Percentiles rank a stretch among this genome's conserved stretches.
Conservation (phyloP, 1,140 invertebrate species). For the Colletes latitarsis region DNA sequence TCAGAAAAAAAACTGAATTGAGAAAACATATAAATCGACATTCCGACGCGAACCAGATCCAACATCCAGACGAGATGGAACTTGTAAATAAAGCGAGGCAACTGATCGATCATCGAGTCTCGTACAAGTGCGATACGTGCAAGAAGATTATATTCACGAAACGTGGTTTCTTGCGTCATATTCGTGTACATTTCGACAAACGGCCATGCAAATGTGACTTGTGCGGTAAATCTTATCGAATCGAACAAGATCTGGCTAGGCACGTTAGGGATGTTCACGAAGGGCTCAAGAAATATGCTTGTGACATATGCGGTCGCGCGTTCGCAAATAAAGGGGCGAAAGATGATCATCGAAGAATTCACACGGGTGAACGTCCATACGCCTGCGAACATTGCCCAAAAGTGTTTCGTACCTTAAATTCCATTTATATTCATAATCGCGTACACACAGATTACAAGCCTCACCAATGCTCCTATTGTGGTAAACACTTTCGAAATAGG, state of each 20-base stretch:
- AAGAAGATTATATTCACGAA: slow-evolving; percentile 60
- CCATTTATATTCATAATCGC: slow-evolving; percentile 82
- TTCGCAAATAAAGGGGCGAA: slow-evolving; percentile 82
- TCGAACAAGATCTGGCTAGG: slow-evolving; percentile 51
- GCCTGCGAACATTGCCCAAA: slow-evolving; percentile 85
- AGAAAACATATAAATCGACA: slow-evolving; percentile 33
- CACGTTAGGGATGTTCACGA: slow-evolving; percentile 60
- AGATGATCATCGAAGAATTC: slow-evolving; percentile 85
- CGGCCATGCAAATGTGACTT: slow-evolving; percentile 52
- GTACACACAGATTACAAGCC: slow-evolving; percentile 81
- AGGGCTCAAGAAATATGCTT: slow-evolving; percentile 77
- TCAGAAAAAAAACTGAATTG: slow-evolving; percentile 30
- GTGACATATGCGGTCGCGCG: slow-evolving; percentile 75
- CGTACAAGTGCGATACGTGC: slow-evolving; percentile 52
- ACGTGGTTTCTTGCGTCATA: slow-evolving; percentile 45
- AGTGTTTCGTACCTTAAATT: slow-evolving; percentile 81
- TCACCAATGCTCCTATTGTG: slow-evolving; percentile 79
- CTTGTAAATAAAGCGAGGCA: slow-evolving; percentile 31
- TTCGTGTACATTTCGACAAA: slow-evolving; percentile 46
- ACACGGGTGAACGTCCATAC: slow-evolving; percentile 84
- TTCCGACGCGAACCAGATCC: not conserved
- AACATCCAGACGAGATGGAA: slow-evolving; percentile 33
- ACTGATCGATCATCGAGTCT: slow-evolving; percentile 34
- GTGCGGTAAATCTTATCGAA: slow-evolving; percentile 60
- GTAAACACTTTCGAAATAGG: slow-evolving; percentile 79